A percentile compares a stretch with the other conserved stretches of the same genome.
phyloP scores from a whole-genome alignment of 2,113 vertebrate species.

The Argyrosomus japonicus region DNA sequence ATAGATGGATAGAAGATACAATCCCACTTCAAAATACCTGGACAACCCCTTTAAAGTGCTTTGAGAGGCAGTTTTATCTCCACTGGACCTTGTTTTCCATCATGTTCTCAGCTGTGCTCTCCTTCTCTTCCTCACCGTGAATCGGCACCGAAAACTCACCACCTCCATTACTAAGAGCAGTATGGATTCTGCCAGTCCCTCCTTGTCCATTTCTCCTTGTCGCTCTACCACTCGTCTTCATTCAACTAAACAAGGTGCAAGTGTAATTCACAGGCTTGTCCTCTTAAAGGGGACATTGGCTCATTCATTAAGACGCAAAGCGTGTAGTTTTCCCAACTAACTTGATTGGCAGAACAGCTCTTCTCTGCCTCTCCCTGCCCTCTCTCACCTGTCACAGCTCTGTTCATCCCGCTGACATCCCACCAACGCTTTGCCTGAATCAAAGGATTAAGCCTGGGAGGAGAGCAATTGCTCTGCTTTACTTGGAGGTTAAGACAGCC shows the following conservation, averaged over 20 bases:
- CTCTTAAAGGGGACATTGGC: slow-evolving; percentile 62
- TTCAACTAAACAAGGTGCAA: slow-evolving; percentile 45
- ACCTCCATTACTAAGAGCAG: slow-evolving; percentile 4
- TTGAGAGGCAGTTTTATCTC: slow-evolving; percentile 8
- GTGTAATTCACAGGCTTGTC: slow-evolving; percentile 56
- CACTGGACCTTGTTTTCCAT: slow-evolving; percentile 1
- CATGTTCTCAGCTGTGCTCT: not conserved
- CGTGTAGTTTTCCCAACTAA: slow-evolving; percentile 52
- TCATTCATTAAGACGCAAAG: slow-evolving; percentile 68
- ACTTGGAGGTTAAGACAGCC: slow-evolving; percentile 51
- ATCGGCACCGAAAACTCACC: slow-evolving; percentile 22
- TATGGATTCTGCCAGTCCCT: slow-evolving; percentile 3
- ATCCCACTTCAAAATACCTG: too few species aligned
- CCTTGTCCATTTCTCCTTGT: slow-evolving; percentile 11
- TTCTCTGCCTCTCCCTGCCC: slow-evolving; percentile 40
- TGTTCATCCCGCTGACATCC: slow-evolving; percentile 67
- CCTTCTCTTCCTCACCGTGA: not conserved
- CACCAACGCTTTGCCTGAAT: slow-evolving; percentile 65
- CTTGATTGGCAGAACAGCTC: slow-evolving; percentile 68
- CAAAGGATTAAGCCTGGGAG: slow-evolving; percentile 68
- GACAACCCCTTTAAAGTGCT: not conserved
- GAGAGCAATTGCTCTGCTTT: slow-evolving; percentile 63
- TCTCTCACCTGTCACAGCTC: slow-evolving; percentile 62
- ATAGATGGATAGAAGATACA: too few species aligned
- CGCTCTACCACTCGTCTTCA: slow-evolving; percentile 20